phyloP scores from a whole-genome alignment of 2,113 vertebrate species.

The Chamaetylas fuelleborni region DNA sequence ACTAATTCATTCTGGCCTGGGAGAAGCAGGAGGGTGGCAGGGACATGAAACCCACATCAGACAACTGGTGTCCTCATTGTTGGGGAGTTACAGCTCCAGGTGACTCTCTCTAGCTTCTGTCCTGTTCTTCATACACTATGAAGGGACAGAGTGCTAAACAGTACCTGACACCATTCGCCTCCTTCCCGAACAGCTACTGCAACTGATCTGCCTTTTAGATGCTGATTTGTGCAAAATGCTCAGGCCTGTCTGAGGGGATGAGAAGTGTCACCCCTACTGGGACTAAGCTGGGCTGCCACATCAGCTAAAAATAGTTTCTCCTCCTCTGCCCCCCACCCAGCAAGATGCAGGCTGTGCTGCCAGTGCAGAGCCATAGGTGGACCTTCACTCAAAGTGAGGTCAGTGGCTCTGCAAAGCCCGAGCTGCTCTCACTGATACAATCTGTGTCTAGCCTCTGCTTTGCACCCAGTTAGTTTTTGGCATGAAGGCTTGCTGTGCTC shows the following conservation, averaged over 20 bases:
- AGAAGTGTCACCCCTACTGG: not conserved
- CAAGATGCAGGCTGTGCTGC: not conserved
- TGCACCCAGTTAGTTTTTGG: not conserved
- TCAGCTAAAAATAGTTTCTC: not conserved
- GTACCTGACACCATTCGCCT: not conserved
- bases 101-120: not conserved
- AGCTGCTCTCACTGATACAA: accelerated
- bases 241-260: not conserved
- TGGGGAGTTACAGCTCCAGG: not conserved
- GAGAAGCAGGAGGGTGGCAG: not conserved
- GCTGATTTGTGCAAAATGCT: not conserved
- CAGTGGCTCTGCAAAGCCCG: not conserved
- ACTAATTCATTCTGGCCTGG: not conserved
- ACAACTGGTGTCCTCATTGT: not conserved
- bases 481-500: not conserved
- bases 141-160: not conserved
- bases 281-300: not conserved
- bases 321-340: not conserved
- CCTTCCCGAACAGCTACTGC: not conserved
- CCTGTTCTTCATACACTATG: not conserved
- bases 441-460: not conserved
- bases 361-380: not conserved
- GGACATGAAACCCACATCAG: not conserved
- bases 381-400: accelerated
- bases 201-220: not conserved